A percentile compares a stretch with the other conserved stretches of the same genome.
phyloP scores from a whole-genome alignment of 2,888 invertebrate species.

The Plagiodera versicolora region DNA sequence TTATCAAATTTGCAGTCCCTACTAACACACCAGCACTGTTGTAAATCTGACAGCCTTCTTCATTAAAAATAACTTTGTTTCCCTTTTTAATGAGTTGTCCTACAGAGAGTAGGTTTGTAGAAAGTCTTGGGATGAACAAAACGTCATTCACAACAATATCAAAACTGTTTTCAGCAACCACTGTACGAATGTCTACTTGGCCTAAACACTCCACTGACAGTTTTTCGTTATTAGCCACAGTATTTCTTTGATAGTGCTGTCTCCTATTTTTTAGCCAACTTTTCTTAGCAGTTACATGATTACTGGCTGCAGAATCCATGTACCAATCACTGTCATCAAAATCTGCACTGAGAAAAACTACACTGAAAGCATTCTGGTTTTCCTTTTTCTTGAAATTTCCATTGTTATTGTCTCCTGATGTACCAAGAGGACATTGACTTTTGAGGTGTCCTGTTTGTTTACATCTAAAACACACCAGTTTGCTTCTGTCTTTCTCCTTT shows the following conservation, averaged over 20 bases:
- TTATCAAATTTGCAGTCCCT: conserved; percentile 9
- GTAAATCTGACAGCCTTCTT: conserved; percentile 32
- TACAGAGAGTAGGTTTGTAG: conserved; percentile 37
- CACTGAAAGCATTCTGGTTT: conserved; percentile 30
- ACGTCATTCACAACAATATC: conserved; percentile 27
- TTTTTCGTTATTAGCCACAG: conserved; percentile 20
- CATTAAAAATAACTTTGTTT: conserved; percentile 32
- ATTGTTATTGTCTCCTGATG: conserved; percentile 11
- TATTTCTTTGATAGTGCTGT: conserved; percentile 17
- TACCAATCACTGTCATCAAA: conserved; percentile 30
- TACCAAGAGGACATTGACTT: conserved; percentile 26
- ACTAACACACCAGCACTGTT: conserved; percentile 23
- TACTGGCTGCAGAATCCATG: conserved; percentile 34
- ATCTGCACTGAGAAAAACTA: conserved; percentile 28
- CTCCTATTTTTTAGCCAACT: conserved; percentile 19
- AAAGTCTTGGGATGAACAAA: conserved; percentile 32
- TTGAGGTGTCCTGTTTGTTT: conserved; percentile 31
- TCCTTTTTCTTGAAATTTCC: conserved; percentile 6
- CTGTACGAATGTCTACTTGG: conserved; percentile 18
- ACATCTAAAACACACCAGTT: conserved; percentile 30
- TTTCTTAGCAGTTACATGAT: conserved; percentile 28
- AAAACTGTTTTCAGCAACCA: conserved; percentile 11
- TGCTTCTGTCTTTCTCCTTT: conserved; percentile 10
- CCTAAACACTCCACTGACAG: conserved; percentile 17
- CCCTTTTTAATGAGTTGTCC: conserved; percentile 34